Percentiles rank a stretch among this genome's conserved stretches.
phyloP scores from a whole-genome alignment of 2,888 invertebrate species.

The Autographa gamma region DNA sequence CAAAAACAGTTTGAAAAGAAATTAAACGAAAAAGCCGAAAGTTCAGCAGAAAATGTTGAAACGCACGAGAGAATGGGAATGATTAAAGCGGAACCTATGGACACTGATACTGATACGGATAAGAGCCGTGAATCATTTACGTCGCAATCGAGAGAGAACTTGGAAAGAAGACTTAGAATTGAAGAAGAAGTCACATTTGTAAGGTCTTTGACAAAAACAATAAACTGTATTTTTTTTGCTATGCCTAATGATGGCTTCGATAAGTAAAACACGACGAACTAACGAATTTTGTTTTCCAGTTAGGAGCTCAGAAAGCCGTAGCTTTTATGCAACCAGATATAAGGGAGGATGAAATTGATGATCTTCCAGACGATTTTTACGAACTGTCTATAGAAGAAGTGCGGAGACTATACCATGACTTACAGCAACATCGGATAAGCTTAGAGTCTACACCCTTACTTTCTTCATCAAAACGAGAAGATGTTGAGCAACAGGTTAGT shows the following conservation, averaged over 20 bases:
- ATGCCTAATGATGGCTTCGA: not conserved
- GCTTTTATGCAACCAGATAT: constrained; percentile 91
- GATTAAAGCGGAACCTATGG: constrained; percentile 36
- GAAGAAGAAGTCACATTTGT: constrained; percentile 86
- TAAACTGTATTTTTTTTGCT: not conserved
- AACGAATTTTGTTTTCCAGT: constrained; percentile 80
- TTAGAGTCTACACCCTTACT: constrained; percentile 93
- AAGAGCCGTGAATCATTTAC: constrained; percentile 45
- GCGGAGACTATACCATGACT: constrained; percentile 92
- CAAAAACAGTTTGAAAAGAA: constrained; percentile 22
- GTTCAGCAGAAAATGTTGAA: constrained; percentile 23
- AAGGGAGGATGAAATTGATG: constrained; percentile 89
- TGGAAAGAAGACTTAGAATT: constrained; percentile 81
- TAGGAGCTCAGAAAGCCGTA: constrained; percentile 93
- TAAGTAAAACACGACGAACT: not conserved
- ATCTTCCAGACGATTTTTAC: constrained; percentile 96
- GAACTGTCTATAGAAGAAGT: constrained; percentile 95
- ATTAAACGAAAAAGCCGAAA: constrained; percentile 35
- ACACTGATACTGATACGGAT: constrained; percentile 37
- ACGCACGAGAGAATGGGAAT: constrained; percentile 12
- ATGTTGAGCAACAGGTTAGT: constrained; percentile 71
- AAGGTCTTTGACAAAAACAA: constrained; percentile 52
- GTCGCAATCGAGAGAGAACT: constrained; percentile 67
- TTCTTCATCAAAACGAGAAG: constrained; percentile 83
- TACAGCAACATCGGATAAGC: constrained; percentile 90